phyloP scores from a whole-genome alignment of 2,113 vertebrate genomes.

The Cisticola juncidis region DNA sequence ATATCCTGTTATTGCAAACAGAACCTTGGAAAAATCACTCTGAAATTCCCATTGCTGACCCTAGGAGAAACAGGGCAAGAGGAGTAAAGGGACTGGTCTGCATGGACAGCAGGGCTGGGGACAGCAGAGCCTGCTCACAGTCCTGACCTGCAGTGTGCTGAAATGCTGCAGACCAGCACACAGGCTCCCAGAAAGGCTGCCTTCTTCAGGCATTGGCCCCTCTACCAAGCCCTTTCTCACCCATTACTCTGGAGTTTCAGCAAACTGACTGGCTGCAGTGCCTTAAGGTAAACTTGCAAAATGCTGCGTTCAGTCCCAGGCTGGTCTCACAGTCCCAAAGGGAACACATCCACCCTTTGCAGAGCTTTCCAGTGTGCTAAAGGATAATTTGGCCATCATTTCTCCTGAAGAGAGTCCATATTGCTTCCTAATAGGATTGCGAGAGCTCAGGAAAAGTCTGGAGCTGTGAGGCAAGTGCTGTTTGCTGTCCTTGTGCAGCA shows the following conservation, averaged over 20 bases:
- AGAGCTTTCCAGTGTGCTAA: neutral
- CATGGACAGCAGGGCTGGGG: accelerated
- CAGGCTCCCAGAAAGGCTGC: neutral
- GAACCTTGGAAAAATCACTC: neutral
- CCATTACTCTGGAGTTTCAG: neutral
- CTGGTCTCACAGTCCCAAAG: neutral
- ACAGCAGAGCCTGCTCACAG: neutral
- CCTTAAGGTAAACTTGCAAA: neutral
- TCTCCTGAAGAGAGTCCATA: neutral
- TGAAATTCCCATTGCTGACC: neutral
- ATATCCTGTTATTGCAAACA: neutral
- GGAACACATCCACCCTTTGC: neutral
- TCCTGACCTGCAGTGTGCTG: accelerated
- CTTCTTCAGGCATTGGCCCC: neutral
- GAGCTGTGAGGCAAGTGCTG: neutral
- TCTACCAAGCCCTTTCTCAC: neutral
- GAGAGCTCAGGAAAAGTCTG: neutral
- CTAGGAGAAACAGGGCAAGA: neutral
- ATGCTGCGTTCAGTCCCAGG: neutral
- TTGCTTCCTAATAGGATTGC: neutral
- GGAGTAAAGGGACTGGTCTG: accelerated
- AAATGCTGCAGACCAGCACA: neutral
- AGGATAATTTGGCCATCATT: neutral
- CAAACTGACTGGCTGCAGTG: neutral
- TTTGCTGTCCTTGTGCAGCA: neutral